Conservation (phyloP, 2,113 vertebrate species). For the Seriola quinqueradiata region DNA sequence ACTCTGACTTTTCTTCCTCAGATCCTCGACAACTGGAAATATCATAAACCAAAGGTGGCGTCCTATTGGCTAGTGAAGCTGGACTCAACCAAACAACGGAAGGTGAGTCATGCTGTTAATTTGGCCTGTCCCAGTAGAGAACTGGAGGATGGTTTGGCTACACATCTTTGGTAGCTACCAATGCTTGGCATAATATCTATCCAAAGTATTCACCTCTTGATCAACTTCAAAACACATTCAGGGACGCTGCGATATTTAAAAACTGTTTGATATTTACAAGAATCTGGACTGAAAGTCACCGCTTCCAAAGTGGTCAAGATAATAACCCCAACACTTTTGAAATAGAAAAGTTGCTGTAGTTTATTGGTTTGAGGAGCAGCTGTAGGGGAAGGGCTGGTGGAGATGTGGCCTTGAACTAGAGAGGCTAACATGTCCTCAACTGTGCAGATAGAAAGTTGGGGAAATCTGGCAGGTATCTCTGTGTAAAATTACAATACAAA, state of each 20-base stretch:
- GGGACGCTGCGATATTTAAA: neutral
- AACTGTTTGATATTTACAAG: neutral
- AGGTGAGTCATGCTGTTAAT: constrained; percentile 84
- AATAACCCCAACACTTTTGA: neutral
- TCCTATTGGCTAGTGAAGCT: constrained; percentile 97
- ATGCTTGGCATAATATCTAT: neutral
- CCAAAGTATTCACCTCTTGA: neutral
- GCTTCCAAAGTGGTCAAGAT: neutral
- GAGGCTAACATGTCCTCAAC: neutral
- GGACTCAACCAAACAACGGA: constrained; percentile 95
- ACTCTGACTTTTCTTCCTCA: constrained; percentile 55
- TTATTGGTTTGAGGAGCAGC: neutral
- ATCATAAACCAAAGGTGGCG: constrained; percentile 97
- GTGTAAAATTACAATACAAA: neutral
- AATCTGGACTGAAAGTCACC: neutral
- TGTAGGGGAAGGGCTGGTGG: neutral
- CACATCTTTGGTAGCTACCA: neutral
- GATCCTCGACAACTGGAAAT: constrained; percentile 98
- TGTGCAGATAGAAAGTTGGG: neutral
- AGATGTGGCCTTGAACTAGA: neutral
- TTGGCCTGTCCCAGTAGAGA: neutral
- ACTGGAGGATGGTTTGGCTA: neutral
- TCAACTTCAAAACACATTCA: neutral
- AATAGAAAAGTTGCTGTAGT: neutral
- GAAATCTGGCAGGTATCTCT: neutral